Conservation (phyloP, 2,113 vertebrate genomes). For the Melanerpes formicivorus region DNA sequence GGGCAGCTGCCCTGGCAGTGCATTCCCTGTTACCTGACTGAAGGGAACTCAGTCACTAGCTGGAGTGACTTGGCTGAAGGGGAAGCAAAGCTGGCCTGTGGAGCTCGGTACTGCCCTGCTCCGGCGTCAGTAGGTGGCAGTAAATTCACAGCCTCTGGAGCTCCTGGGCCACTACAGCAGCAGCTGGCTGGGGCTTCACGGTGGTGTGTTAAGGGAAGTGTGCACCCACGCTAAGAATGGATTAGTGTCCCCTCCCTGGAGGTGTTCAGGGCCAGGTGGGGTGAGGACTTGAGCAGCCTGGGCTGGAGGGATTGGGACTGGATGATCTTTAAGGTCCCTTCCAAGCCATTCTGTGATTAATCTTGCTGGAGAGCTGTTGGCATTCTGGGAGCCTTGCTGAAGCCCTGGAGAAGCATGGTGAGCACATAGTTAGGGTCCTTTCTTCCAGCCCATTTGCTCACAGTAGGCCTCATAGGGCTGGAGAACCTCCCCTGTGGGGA, state of each 20-base stretch:
- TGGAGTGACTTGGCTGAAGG: background rate
- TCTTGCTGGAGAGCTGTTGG: background rate
- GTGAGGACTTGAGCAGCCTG: no score
- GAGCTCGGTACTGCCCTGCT: background rate
- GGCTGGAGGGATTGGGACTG: no score
- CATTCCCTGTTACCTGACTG: background rate
- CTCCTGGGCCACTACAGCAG: rapidly evolving
- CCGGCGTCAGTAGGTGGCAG: background rate
- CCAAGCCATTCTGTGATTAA: background rate
- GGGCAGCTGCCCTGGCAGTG: background rate
- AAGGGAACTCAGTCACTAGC: background rate
- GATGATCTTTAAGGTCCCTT: no score
- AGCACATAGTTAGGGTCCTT: background rate
- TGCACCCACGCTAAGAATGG: background rate
- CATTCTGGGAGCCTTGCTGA: background rate
- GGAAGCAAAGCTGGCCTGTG: background rate
- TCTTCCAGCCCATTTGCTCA: background rate
- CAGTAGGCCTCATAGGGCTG: background rate
- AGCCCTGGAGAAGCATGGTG: background rate
- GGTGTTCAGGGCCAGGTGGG: no score
- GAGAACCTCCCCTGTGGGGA: no score
- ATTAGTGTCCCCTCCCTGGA: no score
- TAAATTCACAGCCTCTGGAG: background rate
- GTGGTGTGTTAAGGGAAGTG: background rate
- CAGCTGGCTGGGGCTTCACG: background rate